phyloP scores from a whole-genome alignment of 2,888 invertebrate species.

The Dryobota labecula region DNA sequence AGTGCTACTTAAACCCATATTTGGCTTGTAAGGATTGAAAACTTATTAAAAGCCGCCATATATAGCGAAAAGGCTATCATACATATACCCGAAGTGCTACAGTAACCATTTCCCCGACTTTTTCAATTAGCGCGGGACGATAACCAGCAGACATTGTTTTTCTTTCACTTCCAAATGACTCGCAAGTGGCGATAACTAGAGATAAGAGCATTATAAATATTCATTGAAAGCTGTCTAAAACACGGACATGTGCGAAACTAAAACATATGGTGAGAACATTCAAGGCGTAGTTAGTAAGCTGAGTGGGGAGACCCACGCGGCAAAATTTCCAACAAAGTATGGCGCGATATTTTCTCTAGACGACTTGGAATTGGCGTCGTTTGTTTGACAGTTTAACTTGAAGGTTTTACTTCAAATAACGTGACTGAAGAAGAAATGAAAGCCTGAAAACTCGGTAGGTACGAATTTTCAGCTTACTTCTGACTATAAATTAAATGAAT shows the following conservation, averaged over 20 bases:
- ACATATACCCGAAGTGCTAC: constrained; percentile 10
- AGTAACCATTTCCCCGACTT: constrained; percentile 31
- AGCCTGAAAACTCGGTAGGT: not conserved
- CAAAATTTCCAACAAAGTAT: constrained; percentile 51
- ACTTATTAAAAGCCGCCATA: constrained; percentile 35
- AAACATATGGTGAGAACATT: constrained; percentile 56
- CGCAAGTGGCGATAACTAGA: constrained; percentile 31
- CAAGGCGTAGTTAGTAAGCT: constrained; percentile 22
- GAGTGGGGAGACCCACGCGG: constrained; percentile 35
- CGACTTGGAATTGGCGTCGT: constrained; percentile 30
- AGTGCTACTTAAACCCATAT: constrained; percentile 31
- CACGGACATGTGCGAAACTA: constrained; percentile 53
- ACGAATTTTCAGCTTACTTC: not conserved
- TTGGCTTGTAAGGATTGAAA: constrained; percentile 25
- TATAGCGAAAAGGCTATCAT: constrained; percentile 17
- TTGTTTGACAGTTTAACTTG: constrained; percentile 31
- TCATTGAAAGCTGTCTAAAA: constrained; percentile 26
- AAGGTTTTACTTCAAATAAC: constrained; percentile 20
- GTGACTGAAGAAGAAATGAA: constrained; percentile 18
- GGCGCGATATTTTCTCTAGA: constrained; percentile 48
- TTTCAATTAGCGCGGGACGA: constrained; percentile 49
- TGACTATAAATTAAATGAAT: constrained; percentile 4
- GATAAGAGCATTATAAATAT: constrained; percentile 23
- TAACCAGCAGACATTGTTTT: constrained; percentile 47
- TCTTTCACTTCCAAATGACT: constrained; percentile 40